Base-by-base conservation (phyloP, 2,888 invertebrate species). In the Tricholauxania praeusta region DNA sequence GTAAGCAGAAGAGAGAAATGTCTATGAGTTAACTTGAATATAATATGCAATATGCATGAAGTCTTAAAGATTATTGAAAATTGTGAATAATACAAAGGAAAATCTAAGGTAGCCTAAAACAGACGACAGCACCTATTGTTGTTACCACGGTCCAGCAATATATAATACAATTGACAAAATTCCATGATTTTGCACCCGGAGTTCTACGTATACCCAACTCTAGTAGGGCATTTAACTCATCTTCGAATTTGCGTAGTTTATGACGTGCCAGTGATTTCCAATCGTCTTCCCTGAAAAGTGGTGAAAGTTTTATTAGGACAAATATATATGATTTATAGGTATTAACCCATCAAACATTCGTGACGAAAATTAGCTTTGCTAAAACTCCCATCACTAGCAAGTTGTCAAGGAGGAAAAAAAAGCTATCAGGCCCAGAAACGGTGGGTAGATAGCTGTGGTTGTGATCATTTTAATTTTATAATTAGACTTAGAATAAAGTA, bases 111-210 rank as follows among this genome's bases (percentile, higher is more conserved):
- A n/a, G 8, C 2, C 55, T 17, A 8, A 53, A 53, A 53, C 53
- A 53, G 19, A 1, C 19, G 10, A 4, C 14, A 59, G 47, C 74
- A 79, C 96, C 96, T 88, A 96, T 96, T 63, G 95, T 96, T 69
- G 96, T 94, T 82, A 96, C 90, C 81, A 96, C 91, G 78, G 96
- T 95, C 88, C 96, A 89, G 85, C 94, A 94, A 88, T 94, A 97
- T 74, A 95, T 91, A 78, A 96, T 91, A 22, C 94, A 93, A 85
- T 96, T 96, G 86, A 96, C 90, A 85, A 96, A 96, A 82, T 92
- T 95, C 95, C 96, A 96, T 22, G 94, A 92, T 83, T 92, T 92
- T 83, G 93, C 93, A 3, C 95, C 96, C 76, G 95, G 94, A 84
- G 94, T 95, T 0, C 93, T 92, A 32, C 92, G 93, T 74, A 96